These are phyloP conservation scores for Anagyrus pseudococci DNA, from an alignment of 2,888 invertebrate species.

Conservation along the genomic window DNA sequence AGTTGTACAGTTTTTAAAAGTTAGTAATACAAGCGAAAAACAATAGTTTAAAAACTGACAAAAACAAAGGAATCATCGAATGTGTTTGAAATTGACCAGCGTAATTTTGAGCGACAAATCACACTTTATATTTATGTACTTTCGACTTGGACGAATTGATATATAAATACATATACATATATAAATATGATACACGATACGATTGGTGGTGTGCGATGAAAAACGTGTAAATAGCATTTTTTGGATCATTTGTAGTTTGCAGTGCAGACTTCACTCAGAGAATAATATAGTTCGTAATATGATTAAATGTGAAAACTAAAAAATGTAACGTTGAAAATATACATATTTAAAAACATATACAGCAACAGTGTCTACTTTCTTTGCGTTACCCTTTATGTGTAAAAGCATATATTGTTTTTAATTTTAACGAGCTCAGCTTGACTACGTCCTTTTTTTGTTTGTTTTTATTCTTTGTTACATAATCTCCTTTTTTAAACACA, in stretches of 20 bases:
- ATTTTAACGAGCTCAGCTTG: background rate
- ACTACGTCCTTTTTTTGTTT: background rate
- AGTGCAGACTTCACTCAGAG: slow-evolving; percentile 37
- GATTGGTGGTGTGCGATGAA: slow-evolving; percentile 29
- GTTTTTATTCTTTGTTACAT: background rate
- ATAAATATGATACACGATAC: slow-evolving; percentile 32
- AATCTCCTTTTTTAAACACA: too few relatives aligned
- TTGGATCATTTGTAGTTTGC: slow-evolving; percentile 39
- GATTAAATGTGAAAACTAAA: slow-evolving; percentile 36
- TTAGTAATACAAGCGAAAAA: too few relatives aligned
- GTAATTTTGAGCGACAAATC: too few relatives aligned
- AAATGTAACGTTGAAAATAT: slow-evolving; percentile 39
- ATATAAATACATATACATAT: slow-evolving; percentile 30
- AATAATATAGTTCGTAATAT: slow-evolving; percentile 35
- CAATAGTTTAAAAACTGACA: background rate
- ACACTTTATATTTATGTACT: slow-evolving; percentile 23
- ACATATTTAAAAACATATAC: slow-evolving; percentile 34
- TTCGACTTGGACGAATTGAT: slow-evolving; percentile 27
- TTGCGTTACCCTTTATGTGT: background rate
- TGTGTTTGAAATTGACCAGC: too few relatives aligned
- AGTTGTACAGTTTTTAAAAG: background rate
- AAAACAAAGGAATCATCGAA: background rate
- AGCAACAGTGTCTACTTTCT: background rate
- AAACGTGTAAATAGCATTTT: slow-evolving; percentile 36
- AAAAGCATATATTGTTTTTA: background rate